Percentiles rank a stretch among this genome's conserved stretches.
These are phyloP conservation scores for Melanostoma scalare DNA, from an alignment of 2,888 invertebrate species.

Conservation along the genomic window DNA sequence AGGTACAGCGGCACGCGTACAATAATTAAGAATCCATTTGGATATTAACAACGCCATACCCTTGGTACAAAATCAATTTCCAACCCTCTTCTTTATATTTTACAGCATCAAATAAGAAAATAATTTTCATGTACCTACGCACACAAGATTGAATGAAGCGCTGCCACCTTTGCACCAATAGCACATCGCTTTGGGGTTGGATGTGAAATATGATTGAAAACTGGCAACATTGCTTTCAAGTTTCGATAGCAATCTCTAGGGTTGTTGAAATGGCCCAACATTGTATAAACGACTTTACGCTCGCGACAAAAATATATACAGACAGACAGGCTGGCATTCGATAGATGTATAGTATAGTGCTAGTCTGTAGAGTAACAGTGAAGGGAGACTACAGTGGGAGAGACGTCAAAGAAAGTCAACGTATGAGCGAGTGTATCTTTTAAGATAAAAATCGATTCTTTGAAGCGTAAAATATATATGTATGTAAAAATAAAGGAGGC, in stretches of 20 bases:
- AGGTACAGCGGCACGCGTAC: constrained; percentile 29
- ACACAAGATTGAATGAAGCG: constrained; percentile 13
- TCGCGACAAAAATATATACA: constrained; percentile 17
- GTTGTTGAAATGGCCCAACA: constrained; percentile 55
- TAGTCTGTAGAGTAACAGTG: not conserved
- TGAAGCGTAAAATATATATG: constrained; percentile 5
- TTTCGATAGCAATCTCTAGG: constrained; percentile 52
- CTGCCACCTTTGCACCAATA: constrained; percentile 15
- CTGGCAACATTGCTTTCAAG: constrained; percentile 58
- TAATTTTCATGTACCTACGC: constrained; percentile 6
- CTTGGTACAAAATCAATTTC: constrained; percentile 29
- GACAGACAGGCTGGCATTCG: constrained; percentile 28
- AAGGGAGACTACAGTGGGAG: constrained; percentile 17
- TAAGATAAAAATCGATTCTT: constrained; percentile 56
- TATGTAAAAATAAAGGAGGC: no score
- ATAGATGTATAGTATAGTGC: not conserved
- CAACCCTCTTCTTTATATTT: constrained; percentile 28
- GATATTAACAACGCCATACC: constrained; percentile 46
- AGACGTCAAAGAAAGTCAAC: constrained; percentile 36
- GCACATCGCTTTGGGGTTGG: not conserved
- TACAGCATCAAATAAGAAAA: constrained; percentile 14
- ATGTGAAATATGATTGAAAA: constrained; percentile 43
- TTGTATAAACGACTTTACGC: constrained; percentile 27
- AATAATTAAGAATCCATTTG: constrained; percentile 39
- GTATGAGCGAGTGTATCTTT: constrained; percentile 38